phyloP scores from a whole-genome alignment of 2,113 vertebrate species.

The Neofelis nebulosa region DNA sequence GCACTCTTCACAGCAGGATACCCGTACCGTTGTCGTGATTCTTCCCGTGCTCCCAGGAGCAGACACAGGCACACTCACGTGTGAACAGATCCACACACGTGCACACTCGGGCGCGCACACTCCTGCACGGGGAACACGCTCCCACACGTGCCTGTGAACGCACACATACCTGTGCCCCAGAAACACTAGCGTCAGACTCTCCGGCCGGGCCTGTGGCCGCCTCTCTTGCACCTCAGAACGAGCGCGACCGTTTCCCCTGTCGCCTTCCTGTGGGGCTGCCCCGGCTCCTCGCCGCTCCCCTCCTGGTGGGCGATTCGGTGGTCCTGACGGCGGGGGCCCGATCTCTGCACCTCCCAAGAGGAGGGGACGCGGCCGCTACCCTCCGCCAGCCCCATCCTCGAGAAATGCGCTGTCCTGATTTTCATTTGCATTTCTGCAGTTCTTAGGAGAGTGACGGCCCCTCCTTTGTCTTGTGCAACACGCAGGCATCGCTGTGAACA shows the following conservation, averaged over 20 bases:
- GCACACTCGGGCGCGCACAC: too few species aligned
- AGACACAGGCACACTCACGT: not conserved
- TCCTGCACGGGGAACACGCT: not conserved
- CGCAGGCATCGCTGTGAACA: not conserved
- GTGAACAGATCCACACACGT: rapidly evolving
- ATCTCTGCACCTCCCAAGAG: not conserved
- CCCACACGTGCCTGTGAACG: too few species aligned
- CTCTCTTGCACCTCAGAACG: too few species aligned
- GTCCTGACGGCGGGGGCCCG: not conserved
- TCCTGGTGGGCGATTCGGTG: rapidly evolving
- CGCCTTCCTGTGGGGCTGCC: not conserved
- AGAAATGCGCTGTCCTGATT: not conserved
- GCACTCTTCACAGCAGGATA: rapidly evolving
- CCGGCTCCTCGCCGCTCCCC: rapidly evolving
- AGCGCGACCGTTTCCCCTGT: rapidly evolving
- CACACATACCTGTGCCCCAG: not conserved
- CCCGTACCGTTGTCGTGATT: rapidly evolving
- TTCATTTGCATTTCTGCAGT: not conserved
- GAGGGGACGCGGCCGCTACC: rapidly evolving
- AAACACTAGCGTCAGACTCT: rapidly evolving
- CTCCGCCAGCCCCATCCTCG: rapidly evolving
- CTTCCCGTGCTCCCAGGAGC: not conserved
- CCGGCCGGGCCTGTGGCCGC: rapidly evolving
- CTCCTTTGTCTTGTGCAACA: not conserved
- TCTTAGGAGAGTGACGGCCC: not conserved